Evolutionary conservation across 2,797 vertebrate species (phyloP).

Genomic region (Natrix natrix): DNA sequence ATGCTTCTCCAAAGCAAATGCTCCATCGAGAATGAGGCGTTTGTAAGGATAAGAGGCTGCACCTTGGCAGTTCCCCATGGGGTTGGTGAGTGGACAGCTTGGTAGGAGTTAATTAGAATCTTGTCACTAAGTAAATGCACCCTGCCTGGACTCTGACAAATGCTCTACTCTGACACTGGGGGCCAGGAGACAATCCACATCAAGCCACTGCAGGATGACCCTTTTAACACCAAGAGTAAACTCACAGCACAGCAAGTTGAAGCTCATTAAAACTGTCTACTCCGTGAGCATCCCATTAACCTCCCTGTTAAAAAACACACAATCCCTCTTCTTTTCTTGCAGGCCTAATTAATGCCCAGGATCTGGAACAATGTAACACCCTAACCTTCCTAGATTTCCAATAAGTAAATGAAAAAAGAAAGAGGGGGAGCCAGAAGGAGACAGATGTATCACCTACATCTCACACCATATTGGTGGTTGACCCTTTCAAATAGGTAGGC

Average conservation of each 20-base stretch:
- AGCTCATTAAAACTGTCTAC: constrained; percentile 98
- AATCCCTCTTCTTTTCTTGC: constrained; percentile 75
- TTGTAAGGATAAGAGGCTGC: constrained; percentile 36
- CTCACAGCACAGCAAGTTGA: constrained; percentile 95
- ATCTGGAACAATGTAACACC: constrained; percentile 69
- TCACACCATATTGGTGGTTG: constrained; percentile 26
- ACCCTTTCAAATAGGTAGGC: constrained; percentile 53
- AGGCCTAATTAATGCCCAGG: constrained; percentile 80
- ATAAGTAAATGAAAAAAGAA: constrained; percentile 62
- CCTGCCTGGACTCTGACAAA: constrained; percentile 98
- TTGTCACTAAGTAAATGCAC: constrained; percentile 99
- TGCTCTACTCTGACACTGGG: constrained; percentile 79
- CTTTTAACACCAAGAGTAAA: constrained; percentile 97
- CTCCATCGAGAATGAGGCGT: constrained; percentile 6
- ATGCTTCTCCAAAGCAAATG: rapidly evolving
- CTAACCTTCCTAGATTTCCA: constrained; percentile 68
- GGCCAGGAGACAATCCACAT: constrained; percentile 90
- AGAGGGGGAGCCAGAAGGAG: constrained; percentile 34
- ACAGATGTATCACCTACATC: constrained; percentile 7
- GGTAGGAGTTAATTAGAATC: constrained; percentile 98
- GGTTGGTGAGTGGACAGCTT: constrained; percentile 80
- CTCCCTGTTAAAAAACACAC: constrained; percentile 77
- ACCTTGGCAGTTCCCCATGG: constrained; percentile 53
- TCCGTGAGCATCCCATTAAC: constrained; percentile 83
- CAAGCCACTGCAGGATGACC: constrained; percentile 91